These are phyloP conservation scores for Illadopsis cleaveri DNA, from an alignment of 2,113 vertebrate genomes.

Conservation along the genomic window DNA sequence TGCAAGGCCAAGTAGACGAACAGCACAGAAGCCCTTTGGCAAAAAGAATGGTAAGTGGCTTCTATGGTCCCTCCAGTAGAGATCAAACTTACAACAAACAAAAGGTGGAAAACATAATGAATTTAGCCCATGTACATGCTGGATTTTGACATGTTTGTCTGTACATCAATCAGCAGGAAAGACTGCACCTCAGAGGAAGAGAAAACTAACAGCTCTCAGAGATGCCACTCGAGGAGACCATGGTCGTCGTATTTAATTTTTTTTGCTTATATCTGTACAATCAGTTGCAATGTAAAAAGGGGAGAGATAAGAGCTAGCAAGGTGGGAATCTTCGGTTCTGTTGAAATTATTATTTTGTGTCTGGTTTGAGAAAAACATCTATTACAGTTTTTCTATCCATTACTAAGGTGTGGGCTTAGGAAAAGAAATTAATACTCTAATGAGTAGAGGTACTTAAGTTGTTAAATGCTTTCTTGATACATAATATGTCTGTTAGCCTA, in stretches of 20 bases:
- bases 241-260: not conserved
- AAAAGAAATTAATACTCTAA: not conserved
- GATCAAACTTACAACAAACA: slow-evolving; percentile 1
- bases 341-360: not conserved
- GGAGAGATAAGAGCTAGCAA: not conserved
- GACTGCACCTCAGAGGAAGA: not conserved
- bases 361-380: not conserved
- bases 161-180: not conserved
- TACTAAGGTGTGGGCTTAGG: not conserved
- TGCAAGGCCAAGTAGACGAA: not conserved
- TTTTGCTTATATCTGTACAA: not conserved
- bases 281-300: not conserved
- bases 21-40: not conserved
- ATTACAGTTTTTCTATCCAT: not conserved
- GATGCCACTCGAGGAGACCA: not conserved
- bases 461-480: not conserved
- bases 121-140: not conserved
- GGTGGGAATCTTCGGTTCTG: not conserved
- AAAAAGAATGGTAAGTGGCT: not conserved
- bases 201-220: not conserved
- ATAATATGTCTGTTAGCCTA: not conserved
- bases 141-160: not conserved
- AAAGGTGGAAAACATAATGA: not conserved
- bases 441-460: not conserved
- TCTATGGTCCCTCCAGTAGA: not conserved